phyloP scores from a whole-genome alignment of 2,797 vertebrate species.

The Tadarida brasiliensis region DNA sequence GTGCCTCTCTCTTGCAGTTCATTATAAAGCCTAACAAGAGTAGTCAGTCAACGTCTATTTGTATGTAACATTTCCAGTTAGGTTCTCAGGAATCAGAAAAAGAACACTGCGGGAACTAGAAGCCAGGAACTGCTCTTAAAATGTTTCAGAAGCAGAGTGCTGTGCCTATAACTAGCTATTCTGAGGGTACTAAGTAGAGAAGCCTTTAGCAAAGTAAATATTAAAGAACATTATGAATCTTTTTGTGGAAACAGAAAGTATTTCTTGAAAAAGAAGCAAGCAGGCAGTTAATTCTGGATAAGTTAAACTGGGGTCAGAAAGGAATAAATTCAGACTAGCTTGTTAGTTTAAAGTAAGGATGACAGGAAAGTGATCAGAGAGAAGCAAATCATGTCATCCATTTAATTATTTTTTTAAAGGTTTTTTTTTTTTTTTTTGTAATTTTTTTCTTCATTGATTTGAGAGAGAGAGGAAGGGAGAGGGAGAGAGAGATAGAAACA shows the following conservation, averaged over 20 bases:
- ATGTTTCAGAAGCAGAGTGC: not conserved
- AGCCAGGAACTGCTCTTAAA: not conserved
- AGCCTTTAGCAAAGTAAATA: not conserved
- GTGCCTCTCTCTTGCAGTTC: not conserved
- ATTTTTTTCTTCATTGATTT: too few relatives aligned
- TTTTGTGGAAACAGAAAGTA: not conserved
- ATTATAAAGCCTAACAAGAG: constrained; percentile 57
- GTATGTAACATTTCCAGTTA: constrained; percentile 28
- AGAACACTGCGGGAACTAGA: not conserved
- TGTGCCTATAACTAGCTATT: not conserved
- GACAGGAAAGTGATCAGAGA: not conserved
- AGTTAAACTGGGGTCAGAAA: not conserved
- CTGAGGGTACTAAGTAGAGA: not conserved
- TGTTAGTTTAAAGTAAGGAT: not conserved
- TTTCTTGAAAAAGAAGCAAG: not conserved
- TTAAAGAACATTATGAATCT: not conserved
- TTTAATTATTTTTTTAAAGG: too few relatives aligned
- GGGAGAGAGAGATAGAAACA: too few relatives aligned
- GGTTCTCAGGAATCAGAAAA: not conserved
- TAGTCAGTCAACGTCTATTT: constrained; percentile 45
- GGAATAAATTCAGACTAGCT: not conserved
- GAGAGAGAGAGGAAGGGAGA: too few relatives aligned
- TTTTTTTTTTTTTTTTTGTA: too few relatives aligned
- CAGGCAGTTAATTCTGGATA: not conserved
- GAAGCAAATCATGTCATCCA: not conserved